Evolutionary conservation across 1,140 invertebrate genomes (phyloP).

Genomic region (Orussus abietinus): DNA sequence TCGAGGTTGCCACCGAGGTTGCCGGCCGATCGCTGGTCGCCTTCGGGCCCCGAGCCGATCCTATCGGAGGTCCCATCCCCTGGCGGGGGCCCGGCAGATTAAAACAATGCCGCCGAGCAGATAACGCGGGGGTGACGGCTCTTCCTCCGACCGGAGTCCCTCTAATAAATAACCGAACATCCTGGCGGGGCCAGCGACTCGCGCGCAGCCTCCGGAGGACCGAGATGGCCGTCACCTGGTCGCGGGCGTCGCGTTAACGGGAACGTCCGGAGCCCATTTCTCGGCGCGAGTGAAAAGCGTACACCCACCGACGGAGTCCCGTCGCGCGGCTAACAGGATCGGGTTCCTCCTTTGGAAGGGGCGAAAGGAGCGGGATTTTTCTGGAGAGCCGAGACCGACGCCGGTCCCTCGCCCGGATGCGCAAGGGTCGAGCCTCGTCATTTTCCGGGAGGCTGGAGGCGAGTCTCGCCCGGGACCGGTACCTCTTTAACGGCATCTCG

Average conservation of each 20-base stretch:
- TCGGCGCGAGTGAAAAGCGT: constrained; percentile 9
- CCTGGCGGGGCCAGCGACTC: no score
- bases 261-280: not conserved
- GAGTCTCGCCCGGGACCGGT: constrained; percentile 8
- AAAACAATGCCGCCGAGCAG: constrained; percentile 34
- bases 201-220: no score
- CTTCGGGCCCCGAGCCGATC: constrained; percentile 15
- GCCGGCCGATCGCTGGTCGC: constrained; percentile 23
- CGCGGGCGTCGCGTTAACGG: no score
- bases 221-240: no score
- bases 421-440: constrained; percentile 21
- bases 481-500: no score
- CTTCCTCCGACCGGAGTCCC: constrained; percentile 24
- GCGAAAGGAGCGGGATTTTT: constrained; percentile 21
- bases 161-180: constrained; percentile 45
- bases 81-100: constrained; percentile 27
- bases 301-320: no score
- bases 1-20: constrained; percentile 25
- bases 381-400: no score
- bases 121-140: constrained; percentile 40
- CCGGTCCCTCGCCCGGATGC: no score
- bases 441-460: constrained; percentile 27
- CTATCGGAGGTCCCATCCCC: not conserved
- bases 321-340: constrained; percentile 49
- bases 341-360: constrained; percentile 42